These are phyloP conservation scores for Metalampra italica DNA, from an alignment of 2,888 invertebrate genomes.

Conservation along the genomic window DNA sequence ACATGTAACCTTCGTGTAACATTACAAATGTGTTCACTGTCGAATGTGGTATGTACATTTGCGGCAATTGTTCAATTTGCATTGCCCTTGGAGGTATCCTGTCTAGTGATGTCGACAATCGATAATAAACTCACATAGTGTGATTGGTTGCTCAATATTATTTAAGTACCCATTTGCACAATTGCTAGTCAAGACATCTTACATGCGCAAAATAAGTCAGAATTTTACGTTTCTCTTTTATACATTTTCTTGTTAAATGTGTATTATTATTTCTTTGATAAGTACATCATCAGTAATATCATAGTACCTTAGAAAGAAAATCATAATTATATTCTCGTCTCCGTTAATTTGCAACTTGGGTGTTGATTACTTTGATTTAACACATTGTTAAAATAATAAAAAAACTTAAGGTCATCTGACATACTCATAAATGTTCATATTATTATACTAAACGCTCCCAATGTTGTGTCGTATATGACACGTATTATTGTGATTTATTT, in stretches of 20 bases:
- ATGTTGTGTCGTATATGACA: not conserved
- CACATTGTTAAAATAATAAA: constrained; percentile 1
- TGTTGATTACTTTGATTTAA: constrained; percentile 6
- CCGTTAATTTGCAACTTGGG: not conserved
- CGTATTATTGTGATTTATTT: not conserved
- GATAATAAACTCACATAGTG: constrained; percentile 35
- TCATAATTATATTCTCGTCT: not conserved
- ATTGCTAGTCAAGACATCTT: constrained; percentile 31
- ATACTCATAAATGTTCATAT: not conserved
- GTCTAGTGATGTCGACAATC: constrained; percentile 21
- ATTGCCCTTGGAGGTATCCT: constrained; percentile 47
- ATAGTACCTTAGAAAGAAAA: too few relatives aligned
- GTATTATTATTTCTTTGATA: too few relatives aligned
- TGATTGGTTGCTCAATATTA: constrained; percentile 50
- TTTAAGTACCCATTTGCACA: constrained; percentile 50
- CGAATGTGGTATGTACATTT: too few relatives aligned
- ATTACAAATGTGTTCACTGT: too few relatives aligned
- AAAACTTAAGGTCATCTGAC: constrained; percentile 4
- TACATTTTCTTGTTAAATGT: not conserved
- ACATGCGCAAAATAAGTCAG: not conserved
- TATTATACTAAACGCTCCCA: constrained; percentile 1
- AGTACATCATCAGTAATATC: too few relatives aligned
- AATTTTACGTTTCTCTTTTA: not conserved
- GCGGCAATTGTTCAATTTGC: constrained; percentile 28
- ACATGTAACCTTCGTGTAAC: too few relatives aligned